phyloP scores from a whole-genome alignment of 2,888 invertebrate species.

The Drosophila gaucha region DNA sequence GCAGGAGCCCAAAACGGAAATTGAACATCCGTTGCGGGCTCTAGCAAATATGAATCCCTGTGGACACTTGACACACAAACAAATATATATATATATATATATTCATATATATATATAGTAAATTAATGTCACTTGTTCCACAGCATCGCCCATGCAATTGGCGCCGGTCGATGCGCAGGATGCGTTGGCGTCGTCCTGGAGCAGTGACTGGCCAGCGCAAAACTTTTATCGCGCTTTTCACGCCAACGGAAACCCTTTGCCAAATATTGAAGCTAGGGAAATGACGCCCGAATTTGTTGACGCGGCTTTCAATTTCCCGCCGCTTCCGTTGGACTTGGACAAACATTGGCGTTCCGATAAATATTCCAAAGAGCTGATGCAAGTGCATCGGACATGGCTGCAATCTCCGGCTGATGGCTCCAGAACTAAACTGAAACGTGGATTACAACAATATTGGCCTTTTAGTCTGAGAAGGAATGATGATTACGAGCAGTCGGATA shows the following conservation, averaged over 20 bases:
- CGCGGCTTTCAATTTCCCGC: constrained; percentile 47
- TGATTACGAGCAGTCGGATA: not conserved
- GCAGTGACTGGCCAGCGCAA: constrained; percentile 27
- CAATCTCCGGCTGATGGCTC: constrained; percentile 65
- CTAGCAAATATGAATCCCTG: constrained; percentile 28
- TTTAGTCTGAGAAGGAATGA: not conserved
- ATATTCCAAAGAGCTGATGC: constrained; percentile 37
- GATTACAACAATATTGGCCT: constrained; percentile 28
- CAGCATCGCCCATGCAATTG: constrained; percentile 51
- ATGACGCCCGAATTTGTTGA: constrained; percentile 44
- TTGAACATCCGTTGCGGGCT: constrained; percentile 43
- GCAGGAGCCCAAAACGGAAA: constrained; percentile 60
- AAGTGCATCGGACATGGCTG: constrained; percentile 52
- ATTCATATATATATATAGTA: not conserved
- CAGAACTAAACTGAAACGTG: constrained; percentile 35
- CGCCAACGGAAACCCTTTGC: constrained; percentile 61
- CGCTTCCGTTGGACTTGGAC: constrained; percentile 44
- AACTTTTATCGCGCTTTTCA: constrained; percentile 22
- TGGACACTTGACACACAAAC: constrained; percentile 12
- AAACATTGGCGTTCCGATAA: constrained; percentile 29
- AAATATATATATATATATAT: constrained; percentile 4
- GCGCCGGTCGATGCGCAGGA: constrained; percentile 32
- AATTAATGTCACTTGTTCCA: constrained; percentile 37
- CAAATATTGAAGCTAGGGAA: constrained; percentile 58
- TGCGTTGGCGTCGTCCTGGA: constrained; percentile 22